Conservation (phyloP, 1,140 invertebrate genomes). For the Lepidurus arcticus region DNA sequence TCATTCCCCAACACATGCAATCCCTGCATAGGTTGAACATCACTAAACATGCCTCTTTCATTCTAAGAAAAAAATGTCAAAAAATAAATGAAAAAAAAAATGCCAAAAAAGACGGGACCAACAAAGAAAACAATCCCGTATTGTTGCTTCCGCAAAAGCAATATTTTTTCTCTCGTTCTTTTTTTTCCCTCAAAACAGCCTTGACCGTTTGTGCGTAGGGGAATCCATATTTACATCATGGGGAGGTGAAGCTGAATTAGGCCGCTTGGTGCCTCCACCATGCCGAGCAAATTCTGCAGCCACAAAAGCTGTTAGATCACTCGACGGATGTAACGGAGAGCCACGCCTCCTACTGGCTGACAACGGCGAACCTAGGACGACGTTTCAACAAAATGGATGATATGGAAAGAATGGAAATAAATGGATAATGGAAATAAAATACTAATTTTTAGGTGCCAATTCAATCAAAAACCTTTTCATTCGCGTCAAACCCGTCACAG, state of each 20-base stretch:
- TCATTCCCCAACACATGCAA: not conserved
- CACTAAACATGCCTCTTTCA: not conserved
- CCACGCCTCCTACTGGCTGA: slow-evolving; percentile 43
- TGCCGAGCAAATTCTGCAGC: slow-evolving; percentile 68
- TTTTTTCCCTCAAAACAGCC: slow-evolving; percentile 47
- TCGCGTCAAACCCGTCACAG: too few relatives aligned
- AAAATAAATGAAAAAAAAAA: slow-evolving; percentile 17
- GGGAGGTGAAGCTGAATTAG: slow-evolving; percentile 49
- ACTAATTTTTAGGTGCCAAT: too few relatives aligned
- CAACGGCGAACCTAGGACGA: slow-evolving; percentile 40
- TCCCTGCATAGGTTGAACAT: slow-evolving; percentile 15
- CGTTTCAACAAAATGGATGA: not conserved
- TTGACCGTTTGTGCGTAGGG: slow-evolving; percentile 57
- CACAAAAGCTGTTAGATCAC: slow-evolving; percentile 69
- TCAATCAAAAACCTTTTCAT: too few relatives aligned
- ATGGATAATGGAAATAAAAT: too few relatives aligned
- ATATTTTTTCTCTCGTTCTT: not conserved
- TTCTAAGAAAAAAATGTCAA: not conserved
- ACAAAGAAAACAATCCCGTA: not conserved
- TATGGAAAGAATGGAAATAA: too few relatives aligned
- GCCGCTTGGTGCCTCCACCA: slow-evolving; percentile 54
- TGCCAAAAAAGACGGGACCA: not conserved
- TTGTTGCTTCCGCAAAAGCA: not conserved
- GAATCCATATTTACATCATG: slow-evolving; percentile 62
- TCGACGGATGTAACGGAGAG: slow-evolving; percentile 42